Percentiles rank a stretch among this genome's conserved stretches.
Evolutionary conservation across 2,113 vertebrate genomes (phyloP).

Genomic region (Gopherus flavomarginatus): DNA sequence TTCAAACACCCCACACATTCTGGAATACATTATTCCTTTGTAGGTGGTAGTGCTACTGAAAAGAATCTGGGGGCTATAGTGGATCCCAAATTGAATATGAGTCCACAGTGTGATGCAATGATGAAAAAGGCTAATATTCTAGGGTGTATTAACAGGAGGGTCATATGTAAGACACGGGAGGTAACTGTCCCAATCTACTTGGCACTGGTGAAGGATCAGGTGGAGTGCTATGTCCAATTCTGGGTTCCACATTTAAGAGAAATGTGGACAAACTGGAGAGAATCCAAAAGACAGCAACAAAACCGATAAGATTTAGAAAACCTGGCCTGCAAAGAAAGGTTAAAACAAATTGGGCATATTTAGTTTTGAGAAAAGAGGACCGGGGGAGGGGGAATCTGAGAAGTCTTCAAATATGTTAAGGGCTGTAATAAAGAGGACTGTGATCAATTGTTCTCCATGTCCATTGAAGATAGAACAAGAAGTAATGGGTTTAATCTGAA

Average conservation of each 20-base stretch:
- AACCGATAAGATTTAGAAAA: not conserved
- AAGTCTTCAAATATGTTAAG: not conserved
- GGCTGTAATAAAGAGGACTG: not conserved
- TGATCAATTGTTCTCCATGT: not conserved
- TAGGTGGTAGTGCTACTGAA: not conserved
- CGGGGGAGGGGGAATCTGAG: not conserved
- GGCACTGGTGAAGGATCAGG: not conserved
- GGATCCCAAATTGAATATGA: not conserved
- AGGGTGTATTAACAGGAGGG: not conserved
- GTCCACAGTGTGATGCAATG: not conserved
- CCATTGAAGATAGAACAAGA: not conserved
- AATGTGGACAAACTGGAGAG: not conserved
- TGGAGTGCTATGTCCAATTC: not conserved
- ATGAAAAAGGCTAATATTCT: not conserved
- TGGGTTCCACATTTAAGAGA: not conserved
- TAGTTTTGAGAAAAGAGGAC: not conserved
- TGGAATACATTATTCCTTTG: not conserved
- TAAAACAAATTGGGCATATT: not conserved
- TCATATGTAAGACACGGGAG: not conserved
- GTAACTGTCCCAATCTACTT: not conserved
- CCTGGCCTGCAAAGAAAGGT: not conserved
- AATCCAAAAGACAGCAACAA: not conserved
- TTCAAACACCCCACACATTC: rapidly evolving
- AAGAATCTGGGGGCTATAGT: not conserved
- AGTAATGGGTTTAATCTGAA: not conserved